These are phyloP conservation scores for Trichechus manatus DNA, from an alignment of 2,113 vertebrate genomes.

Conservation along the genomic window DNA sequence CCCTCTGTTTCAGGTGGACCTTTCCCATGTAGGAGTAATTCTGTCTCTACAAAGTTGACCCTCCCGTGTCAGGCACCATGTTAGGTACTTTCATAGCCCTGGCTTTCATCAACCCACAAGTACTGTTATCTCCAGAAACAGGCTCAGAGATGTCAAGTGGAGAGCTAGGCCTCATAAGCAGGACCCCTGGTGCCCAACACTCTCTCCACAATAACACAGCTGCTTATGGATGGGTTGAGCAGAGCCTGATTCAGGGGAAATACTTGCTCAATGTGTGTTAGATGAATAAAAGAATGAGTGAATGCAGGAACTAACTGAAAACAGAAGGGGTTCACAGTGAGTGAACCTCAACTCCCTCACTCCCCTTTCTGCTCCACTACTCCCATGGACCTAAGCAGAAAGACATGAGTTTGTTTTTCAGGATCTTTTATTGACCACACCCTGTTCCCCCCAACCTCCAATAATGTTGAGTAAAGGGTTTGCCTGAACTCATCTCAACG, in stretches of 20 bases:
- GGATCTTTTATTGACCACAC: background rate
- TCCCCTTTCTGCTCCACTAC: background rate
- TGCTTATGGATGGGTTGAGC: background rate
- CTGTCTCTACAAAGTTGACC: background rate
- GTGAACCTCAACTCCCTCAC: background rate
- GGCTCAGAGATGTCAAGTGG: conserved; percentile 22
- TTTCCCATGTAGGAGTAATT: conserved; percentile 11
- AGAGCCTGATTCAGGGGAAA: background rate
- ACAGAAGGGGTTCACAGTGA: conserved; percentile 12
- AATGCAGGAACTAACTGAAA: background rate
- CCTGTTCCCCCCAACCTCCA: background rate
- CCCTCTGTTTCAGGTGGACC: background rate
- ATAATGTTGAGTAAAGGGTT: conserved; percentile 15
- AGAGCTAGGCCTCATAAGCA: background rate
- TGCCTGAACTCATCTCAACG: background rate
- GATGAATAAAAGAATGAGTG: background rate
- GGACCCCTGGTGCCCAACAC: background rate
- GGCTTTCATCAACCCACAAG: conserved; percentile 1
- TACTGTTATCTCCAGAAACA: conserved; percentile 4
- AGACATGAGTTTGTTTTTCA: background rate
- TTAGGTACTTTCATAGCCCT: background rate
- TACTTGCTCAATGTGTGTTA: conserved; percentile 20
- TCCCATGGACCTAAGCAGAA: conserved; percentile 34
- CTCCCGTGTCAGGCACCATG: background rate
- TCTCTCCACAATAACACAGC: background rate